Base-by-base conservation (phyloP, 2,113 vertebrate species). In the Heterotis niloticus region DNA sequence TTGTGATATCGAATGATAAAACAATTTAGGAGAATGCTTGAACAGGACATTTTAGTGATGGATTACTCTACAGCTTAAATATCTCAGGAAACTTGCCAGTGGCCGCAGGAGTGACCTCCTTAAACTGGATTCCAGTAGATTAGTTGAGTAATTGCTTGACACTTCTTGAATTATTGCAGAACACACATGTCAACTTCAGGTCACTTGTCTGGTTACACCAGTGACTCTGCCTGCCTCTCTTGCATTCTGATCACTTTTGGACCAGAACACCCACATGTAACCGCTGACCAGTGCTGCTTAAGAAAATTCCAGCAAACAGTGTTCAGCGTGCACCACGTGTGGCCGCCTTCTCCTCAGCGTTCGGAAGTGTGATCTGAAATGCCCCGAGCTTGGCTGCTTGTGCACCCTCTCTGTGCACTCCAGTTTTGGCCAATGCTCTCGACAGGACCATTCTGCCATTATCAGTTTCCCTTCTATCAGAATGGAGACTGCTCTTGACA, bases 141-240 rank as follows among this genome's bases (percentile, higher is more conserved):
- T 76, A 62, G 57, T 18, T 18, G 28, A 64, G 34, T 76, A 59
- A n/a, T 28, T 64, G 60, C 26, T 34, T 14, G 66, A 76, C 29
- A 34, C 24, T 52, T 76, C 64, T 76, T 52, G 20, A 76, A 65
- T 65, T 64, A 67, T 2, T 44, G 34, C 23, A 64, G 64, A 67
- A 51, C 75, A 77, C 26, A 67, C 54, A n/a, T 77, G 29, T 66
- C 17, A 51, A 66, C n/a, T 77, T 54, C 51, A 20, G 17, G 28
- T 17, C 34, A 14, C 28, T 65, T 28, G 68, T 51, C 17, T 1
- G 14, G 68, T 70, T 51, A 18, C 34, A 7, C 34, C 23, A 26
- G 20, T 76, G 29, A 64, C 71, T 16, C 28, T 64, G 5, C 18
- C 44, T 52, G 75, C 60, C 75, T 34, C 60, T 12, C 20, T 51